Base-by-base conservation (phyloP, 1,140 invertebrate species). In the Liolophura sinensis region DNA sequence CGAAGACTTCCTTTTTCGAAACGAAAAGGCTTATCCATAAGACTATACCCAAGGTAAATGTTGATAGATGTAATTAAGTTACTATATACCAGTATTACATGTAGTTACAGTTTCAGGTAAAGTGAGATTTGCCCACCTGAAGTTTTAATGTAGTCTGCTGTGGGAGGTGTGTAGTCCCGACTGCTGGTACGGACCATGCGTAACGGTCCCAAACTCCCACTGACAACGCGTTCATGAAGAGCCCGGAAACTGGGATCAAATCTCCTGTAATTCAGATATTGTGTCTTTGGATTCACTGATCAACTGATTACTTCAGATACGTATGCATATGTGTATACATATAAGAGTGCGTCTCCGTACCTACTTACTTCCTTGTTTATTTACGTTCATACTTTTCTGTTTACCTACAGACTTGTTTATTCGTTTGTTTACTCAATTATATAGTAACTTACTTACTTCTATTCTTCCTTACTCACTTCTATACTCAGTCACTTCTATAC, bases 181-280 rank as follows among this genome's bases (percentile, higher is more conserved):
- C 88, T 85, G 22, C 87, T 87, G 0, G 87, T 86, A 78, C 89
- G 90, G 1, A 92, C 81, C 1, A 88, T 81, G 46, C 89, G 88
- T 6, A 90, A 85, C 64, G 89, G 86, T 9, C 90, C 91, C 22
- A 91, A 75, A 51, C 88, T 86, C 16, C 89, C 89, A 7, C 82
- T 80, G 16, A 83, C 81, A 0, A 90, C 86, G 66, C 86, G 78
- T 0, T 87, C 70, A 61, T 84, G 83, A 0, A 91, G 72, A 4
- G 80, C 68, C 7, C 78, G 81, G 72, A 90, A 89, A 47, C 88
- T 87, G 1, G 90, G 89, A 80, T 92, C 90, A 74, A 90, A 91
- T 20, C 90, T 85, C 49, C 90, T 87, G 67, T 14, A 70, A 71
- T 71, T 40, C 1, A 61, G 16, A 63, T 55, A 22, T 27, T 12